Evolutionary conservation across 2,797 vertebrate species (phyloP), one percentile per base, ranked within the genome.

Genomic region (Odontamblyopus rebecca): DNA sequence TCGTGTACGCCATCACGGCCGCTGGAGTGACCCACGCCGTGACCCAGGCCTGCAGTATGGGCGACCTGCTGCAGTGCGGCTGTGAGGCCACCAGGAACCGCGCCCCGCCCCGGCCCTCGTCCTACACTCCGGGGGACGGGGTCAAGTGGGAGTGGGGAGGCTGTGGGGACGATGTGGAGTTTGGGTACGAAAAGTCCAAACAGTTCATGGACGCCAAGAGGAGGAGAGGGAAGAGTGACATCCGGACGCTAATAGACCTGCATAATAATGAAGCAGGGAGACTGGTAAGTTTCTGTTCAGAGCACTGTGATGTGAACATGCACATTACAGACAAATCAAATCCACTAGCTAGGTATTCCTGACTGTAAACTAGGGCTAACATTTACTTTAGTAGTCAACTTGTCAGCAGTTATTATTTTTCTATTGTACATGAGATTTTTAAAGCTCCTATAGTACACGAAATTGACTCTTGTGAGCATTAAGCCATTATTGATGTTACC

Each of bases 1-100:
- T 99, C 1, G 97, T 99, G 69, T 98, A 98, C 0, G 97, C 97
- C 69, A 96, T 99, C 74, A 99, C 97, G 0, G 96, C 98, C 0
- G 98, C 97, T 0, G 98, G 97, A 0, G 98, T 98, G 86, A 97
- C 96, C 71, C 97, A 98, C 0, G 94, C 97, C 0, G 96, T 99
- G 89, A 99, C 98, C 0, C 97, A 99, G 89, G 98, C 97, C 86
- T 99, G 98, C 93, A 98, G 97, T 75, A 98, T 98, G 97, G 98
- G 97, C 0, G 97, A 99, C 85, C 94, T 99, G 68, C 89, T 98
- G 88, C 97, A 97, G 91, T 99, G 98, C 0, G 97, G 97, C 78
- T 99, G 97, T 0, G 97, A 98, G 87, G 95, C 95, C 3, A 96
- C 95, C 0, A 90, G 95, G 0, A 95, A 95, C 83, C 90, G 95